Base-by-base conservation (phyloP, 2,888 invertebrate species). In the Apamea anceps region DNA sequence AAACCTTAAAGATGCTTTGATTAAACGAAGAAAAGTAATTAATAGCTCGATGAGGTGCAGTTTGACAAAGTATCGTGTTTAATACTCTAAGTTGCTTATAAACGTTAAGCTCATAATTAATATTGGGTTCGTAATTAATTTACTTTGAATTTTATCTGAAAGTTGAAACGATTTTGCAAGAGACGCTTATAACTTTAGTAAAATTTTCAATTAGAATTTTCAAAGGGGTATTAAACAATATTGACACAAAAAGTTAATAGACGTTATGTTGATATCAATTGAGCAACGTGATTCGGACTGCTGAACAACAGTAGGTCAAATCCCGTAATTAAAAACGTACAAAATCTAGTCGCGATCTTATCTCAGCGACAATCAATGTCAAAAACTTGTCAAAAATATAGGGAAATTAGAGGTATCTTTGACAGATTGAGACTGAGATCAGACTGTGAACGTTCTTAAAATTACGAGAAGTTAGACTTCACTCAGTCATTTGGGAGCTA, bases 171-270 rank as follows among this genome's bases (percentile, higher is more conserved):
- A 42, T 75, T 73, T 70, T 45, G 63, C 32, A 62, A 75, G 32
- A 77, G 60, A 60, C 60, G 66, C 66, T 78, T 32, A 67, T 13
- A 85, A 66, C 68, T 77, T 88, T 78, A 72, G 74, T 54, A 77
- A 63, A 72, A 72, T 72, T 68, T 85, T 76, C 68, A 85, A 84
- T 87, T 75, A 48, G 32, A 85, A 68, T 75, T 77, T 85, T 74
- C 70, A 73, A 66, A 86, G 74, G 65, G 32, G 62, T 68, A 48
- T 72, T 63, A 67, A n/a, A 66, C 72, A 77, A 84, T 86, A 83
- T 77, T 66, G 65, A 75, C 70, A 77, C 68, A 86, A 80, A 76
- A 88, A 88, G 63, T 80, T 80, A 73, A 77, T 82, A 75, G 73
- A 72, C 65, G 72, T 71, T 75, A 79, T 74, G 73, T 79, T 79